phyloP scores from a whole-genome alignment of 2,797 vertebrate genomes.

The Steatocranus sp. region DNA sequence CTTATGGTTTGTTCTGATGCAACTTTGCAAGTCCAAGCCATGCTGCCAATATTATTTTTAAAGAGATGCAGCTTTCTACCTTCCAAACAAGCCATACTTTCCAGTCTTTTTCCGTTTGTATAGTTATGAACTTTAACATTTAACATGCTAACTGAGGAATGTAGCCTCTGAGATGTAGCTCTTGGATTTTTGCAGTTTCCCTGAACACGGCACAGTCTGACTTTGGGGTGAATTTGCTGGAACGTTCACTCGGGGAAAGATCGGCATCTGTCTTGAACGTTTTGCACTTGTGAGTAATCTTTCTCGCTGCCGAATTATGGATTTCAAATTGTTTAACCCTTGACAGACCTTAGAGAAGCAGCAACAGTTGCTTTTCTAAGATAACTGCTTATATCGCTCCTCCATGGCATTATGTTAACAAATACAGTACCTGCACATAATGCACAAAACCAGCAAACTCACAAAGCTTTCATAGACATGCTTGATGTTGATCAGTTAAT shows the following conservation, averaged over 20 bases:
- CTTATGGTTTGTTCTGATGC: not conserved
- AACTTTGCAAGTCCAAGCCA: not conserved
- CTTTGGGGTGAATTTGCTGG: not conserved
- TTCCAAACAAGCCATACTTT: not conserved
- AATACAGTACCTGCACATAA: not conserved
- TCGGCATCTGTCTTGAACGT: not conserved
- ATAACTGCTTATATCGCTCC: not conserved
- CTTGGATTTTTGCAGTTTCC: not conserved
- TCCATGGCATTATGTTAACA: not conserved
- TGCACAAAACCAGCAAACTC: not conserved
- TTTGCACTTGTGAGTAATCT: not conserved
- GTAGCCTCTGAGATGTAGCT: not conserved
- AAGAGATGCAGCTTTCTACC: not conserved
- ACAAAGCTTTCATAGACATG: not conserved
- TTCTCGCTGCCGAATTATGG: not conserved
- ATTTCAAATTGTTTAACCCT: not conserved
- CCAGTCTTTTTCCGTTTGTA: not conserved
- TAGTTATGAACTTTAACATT: not conserved
- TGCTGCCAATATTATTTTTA: not conserved
- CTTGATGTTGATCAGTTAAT: not conserved
- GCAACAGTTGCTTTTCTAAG: not conserved
- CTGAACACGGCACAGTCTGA: not conserved
- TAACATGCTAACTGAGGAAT: not conserved
- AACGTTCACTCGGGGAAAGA: not conserved
- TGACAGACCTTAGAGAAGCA: not conserved